Evolutionary conservation across 2,113 vertebrate genomes (phyloP), one percentile per base, ranked within the genome.

Genomic region (Nansenia antarctica): DNA sequence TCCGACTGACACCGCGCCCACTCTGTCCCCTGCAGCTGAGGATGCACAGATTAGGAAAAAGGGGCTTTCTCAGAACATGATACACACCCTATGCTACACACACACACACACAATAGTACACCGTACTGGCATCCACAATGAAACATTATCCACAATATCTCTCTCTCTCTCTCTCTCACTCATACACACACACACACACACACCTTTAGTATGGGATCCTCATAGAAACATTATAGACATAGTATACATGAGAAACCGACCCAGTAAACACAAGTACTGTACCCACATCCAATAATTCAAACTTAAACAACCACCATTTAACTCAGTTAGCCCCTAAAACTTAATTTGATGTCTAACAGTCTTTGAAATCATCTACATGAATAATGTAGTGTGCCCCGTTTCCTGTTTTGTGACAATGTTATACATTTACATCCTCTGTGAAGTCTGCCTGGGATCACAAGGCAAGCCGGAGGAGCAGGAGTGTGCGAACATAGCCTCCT

Each of bases 1-100:
- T 82, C 67, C 24, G 47, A 57, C 54, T 57, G 67, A 64, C 77
- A 71, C 66, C 27, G 27, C 63, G 7, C 70, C 68, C 78, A 62
- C 24, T 35, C 7, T 39, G 65, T 72, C 34, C 76, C 57, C 59
- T 66, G 66, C 66, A 30, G 66, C 62, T 37, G 65, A 52, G 71
- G 42, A 54, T 3, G 32, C 55, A 67, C 39, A 18, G 22, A 53
- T 22, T 24, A 20, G 2, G 47, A 18, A 20, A 62, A n/a, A 18
- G 18, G 8, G 20, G 11, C 8, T 22, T 7, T 22, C 11, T 27
- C 11, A 29, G 29, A 57, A 57, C 27, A 31, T 11, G 1, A 32
- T 9, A 12, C 58, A 6, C 26, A 14, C 2, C 24, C 22, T n/a
- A n/a, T n/a, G n/a, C n/a, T n/a, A 29, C 53, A 58, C 55, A 31